A percentile compares a stretch with the other conserved stretches of the same genome.
phyloP scores from a whole-genome alignment of 2,888 invertebrate genomes.

The Sarcophaga rosellei region DNA sequence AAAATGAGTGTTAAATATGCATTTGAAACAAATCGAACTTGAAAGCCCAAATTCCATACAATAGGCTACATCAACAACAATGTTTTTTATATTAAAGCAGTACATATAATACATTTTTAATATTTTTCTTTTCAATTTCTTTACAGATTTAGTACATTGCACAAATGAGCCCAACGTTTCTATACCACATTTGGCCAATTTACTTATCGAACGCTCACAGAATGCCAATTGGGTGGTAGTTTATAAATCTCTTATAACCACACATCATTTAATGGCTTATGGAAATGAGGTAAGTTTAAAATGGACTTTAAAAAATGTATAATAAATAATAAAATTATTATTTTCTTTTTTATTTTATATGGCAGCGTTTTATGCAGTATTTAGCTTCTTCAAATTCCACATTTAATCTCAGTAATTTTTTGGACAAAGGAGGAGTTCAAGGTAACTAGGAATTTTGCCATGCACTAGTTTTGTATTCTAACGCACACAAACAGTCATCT shows the following conservation, averaged over 20 bases:
- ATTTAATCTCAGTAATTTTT: conserved; percentile 98
- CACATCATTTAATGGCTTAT: conserved; percentile 99
- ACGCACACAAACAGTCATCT: conserved; percentile 13
- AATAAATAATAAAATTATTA: neutral
- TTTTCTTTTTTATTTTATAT: conserved; percentile 76
- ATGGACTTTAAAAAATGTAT: neutral
- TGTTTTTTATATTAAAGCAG: neutral
- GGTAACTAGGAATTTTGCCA: conserved; percentile 84
- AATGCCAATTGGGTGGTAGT: conserved; percentile 99
- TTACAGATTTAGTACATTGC: conserved; percentile 99
- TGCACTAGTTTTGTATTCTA: neutral
- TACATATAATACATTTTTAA: neutral
- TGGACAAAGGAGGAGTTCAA: conserved; percentile 98
- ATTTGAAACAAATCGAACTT: neutral
- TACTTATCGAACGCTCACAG: conserved; percentile 98
- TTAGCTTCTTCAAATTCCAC: conserved; percentile 99
- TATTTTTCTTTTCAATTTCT: conserved; percentile 50
- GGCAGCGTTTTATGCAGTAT: conserved; percentile 99
- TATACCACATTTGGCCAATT: conserved; percentile 99
- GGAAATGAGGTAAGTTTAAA: conserved; percentile 95
- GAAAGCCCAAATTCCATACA: neutral
- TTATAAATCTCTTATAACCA: conserved; percentile 98
- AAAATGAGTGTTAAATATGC: too few species aligned
- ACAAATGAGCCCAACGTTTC: conserved; percentile 99
- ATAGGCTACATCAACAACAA: neutral